A percentile compares a stretch with the other conserved stretches of the same genome.
Evolutionary conservation across 2,888 invertebrate species (phyloP).

Genomic region (Aspidiotus destructor): DNA sequence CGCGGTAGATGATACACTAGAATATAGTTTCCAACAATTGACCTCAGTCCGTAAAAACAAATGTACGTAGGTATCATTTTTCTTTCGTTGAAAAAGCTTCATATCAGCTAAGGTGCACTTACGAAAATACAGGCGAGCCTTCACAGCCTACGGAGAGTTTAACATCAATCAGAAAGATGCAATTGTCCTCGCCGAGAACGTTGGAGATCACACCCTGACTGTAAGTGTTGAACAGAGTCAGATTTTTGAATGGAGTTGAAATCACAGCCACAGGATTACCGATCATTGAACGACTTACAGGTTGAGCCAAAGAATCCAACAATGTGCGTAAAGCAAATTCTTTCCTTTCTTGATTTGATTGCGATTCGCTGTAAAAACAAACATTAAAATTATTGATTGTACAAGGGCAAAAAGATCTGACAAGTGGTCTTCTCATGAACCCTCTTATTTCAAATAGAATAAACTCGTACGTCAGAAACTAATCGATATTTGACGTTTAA

Average conservation of each 20-base stretch:
- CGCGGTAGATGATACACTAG: no score
- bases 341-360: conserved; percentile 1
- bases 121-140: conserved; percentile 29
- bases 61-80: no score
- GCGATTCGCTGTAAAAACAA: conserved; percentile 7
- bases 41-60: no score
- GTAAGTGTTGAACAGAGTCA: conserved; percentile 15
- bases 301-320: neutral
- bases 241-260: conserved; percentile 24
- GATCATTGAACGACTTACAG: conserved; percentile 26
- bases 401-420: neutral
- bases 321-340: no score
- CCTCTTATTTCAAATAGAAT: no score
- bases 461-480: no score
- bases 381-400: neutral
- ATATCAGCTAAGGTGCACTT: neutral
- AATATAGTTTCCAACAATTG: no score
- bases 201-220: conserved; percentile 21
- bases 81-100: no score
- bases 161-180: conserved; percentile 24
- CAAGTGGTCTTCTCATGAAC: neutral
- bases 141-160: conserved; percentile 21
- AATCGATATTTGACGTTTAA: no score
- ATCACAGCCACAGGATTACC: conserved; percentile 12
- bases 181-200: conserved; percentile 18